Base-by-base conservation (phyloP, 2,113 vertebrate species). In the Nannospalax galili region DNA sequence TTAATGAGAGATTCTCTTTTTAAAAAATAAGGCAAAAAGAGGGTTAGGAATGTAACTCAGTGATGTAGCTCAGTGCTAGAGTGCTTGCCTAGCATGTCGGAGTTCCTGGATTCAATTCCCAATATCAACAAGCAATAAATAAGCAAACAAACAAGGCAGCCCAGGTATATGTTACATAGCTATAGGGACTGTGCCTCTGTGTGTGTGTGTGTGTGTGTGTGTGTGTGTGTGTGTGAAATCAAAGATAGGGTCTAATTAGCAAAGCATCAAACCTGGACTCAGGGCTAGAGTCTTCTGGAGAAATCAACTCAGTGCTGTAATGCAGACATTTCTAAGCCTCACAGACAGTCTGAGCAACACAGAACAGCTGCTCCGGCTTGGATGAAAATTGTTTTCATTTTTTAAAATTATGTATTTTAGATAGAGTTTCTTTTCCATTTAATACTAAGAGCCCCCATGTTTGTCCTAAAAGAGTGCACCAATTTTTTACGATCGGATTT, bases 311-410 rank as follows among this genome's bases (percentile, higher is more conserved):
- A 4, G 7, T 22, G 42, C 58, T 48, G 0, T 26, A 19, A 32
- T 52, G 12, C n/a, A 80, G 74, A 28, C 10, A 11, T 79, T 70
- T 60, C 64, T 69, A 80, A 67, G 80, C 20, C 67, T 22, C 45
- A n/a, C 24, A n/a, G 19, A 64, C 4, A 73, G 15, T 84, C 58
- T 45, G 7, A 52, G 37, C 64, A 69, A 48, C 4, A 5, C 22
- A 1, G 6, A 62, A 65, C 56, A 42, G 56, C 32, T 40, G 81
- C 58, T 72, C 56, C 40, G 65, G 24, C 73, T 48, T 90, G 45
- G 17, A 35, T 91, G 26, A 42, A 65, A 84, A 88, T 45, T 56
- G 22, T 77, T 78, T 95, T 95, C 52, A 70, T 67, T 93, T 64
- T 20, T 24, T 79, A 90, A 91, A 92, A 64, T 3, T 56, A 84